Percentiles rank a stretch among this genome's conserved stretches.
phyloP scores from a whole-genome alignment of 2,888 invertebrate species.

The Amitus sp. region DNA sequence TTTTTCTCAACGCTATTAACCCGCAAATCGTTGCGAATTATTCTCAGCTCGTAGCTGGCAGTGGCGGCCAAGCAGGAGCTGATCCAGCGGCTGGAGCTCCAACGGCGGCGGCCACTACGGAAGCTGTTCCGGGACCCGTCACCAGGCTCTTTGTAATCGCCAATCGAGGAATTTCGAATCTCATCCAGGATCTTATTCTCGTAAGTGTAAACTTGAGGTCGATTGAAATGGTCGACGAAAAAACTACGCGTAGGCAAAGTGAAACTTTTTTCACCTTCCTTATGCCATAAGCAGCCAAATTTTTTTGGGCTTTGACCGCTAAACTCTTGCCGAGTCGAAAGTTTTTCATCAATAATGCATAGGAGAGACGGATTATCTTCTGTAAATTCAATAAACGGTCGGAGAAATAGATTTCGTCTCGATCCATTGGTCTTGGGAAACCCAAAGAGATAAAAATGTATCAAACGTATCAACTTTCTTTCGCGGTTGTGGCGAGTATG shows the following conservation, averaged over 20 bases:
- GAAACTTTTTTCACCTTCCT: neutral
- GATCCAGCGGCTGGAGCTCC: slow-evolving; percentile 43
- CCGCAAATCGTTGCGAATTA: slow-evolving; percentile 28
- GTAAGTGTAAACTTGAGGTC: too few species aligned
- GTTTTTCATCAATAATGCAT: neutral
- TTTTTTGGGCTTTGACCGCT: too few species aligned
- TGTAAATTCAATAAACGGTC: neutral
- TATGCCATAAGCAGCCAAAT: too few species aligned
- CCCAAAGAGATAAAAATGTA: too few species aligned
- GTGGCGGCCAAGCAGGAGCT: slow-evolving; percentile 69
- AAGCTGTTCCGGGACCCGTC: slow-evolving; percentile 88
- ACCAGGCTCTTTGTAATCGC: slow-evolving; percentile 88
- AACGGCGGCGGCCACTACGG: slow-evolving; percentile 69
- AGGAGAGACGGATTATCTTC: neutral
- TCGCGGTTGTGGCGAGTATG: too few species aligned
- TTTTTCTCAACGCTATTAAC: slow-evolving; percentile 36
- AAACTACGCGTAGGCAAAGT: neutral
- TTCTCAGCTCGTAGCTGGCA: slow-evolving; percentile 83
- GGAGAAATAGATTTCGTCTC: neutral
- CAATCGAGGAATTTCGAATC: slow-evolving; percentile 86
- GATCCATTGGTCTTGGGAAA: too few species aligned
- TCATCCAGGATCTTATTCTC: slow-evolving; percentile 88
- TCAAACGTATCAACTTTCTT: too few species aligned
- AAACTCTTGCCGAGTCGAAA: too few species aligned
- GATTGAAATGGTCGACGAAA: too few species aligned